These are phyloP conservation scores for Megaceryle maxima DNA, from an alignment of 2,113 vertebrate species.

Conservation along the genomic window DNA sequence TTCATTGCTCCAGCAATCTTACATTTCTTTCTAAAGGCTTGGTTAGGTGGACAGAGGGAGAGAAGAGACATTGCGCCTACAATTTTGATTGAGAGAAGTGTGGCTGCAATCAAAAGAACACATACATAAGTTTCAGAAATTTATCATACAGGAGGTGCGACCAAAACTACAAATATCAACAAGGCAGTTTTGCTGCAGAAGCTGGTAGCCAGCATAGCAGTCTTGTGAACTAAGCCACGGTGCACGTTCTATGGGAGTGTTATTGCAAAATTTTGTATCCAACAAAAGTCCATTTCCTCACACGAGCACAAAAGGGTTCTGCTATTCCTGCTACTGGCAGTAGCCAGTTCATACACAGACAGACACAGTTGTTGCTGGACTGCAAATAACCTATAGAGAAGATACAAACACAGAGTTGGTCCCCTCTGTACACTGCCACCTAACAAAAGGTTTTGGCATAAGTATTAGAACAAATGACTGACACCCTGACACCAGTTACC, in stretches of 20 bases:
- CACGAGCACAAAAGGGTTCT: background rate
- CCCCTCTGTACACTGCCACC: background rate
- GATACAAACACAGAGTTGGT: background rate
- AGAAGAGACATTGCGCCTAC: background rate
- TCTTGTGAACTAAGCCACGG: background rate
- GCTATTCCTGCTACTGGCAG: background rate
- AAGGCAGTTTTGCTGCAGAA: background rate
- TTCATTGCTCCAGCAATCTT: background rate
- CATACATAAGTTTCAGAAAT: background rate
- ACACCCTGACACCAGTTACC: background rate
- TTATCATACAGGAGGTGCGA: background rate
- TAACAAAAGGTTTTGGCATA: background rate
- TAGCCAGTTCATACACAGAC: background rate
- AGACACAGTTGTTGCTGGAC: background rate
- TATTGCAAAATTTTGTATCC: background rate
- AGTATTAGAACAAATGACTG: background rate
- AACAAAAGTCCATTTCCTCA: background rate
- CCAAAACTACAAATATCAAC: background rate
- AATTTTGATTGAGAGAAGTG: background rate
- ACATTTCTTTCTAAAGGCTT: background rate
- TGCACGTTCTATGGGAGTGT: accelerated
- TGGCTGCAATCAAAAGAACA: background rate
- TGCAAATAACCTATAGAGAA: background rate
- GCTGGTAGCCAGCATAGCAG: background rate
- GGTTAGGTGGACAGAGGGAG: background rate